Conservation (phyloP, 2,113 vertebrate genomes). For the Cyprinodon tularosa region DNA sequence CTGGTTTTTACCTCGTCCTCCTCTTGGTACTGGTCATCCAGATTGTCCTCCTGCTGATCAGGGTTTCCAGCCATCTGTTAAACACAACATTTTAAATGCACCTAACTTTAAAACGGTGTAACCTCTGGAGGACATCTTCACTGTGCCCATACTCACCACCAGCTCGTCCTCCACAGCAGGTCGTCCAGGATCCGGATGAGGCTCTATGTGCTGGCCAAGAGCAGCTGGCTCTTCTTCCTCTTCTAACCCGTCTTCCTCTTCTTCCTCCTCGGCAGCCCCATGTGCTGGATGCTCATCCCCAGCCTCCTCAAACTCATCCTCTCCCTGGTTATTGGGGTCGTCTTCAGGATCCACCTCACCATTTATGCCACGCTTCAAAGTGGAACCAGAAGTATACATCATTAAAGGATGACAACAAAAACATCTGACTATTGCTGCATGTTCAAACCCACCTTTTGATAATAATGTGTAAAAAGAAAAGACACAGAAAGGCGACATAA, state of each 20-base stretch:
- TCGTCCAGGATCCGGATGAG: conserved; percentile 71
- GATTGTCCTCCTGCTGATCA: conserved; percentile 94
- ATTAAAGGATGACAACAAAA: not conserved
- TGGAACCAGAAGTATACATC: not conserved
- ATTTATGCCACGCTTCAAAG: conserved; percentile 76
- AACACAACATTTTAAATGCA: not conserved
- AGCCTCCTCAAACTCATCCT: conserved; percentile 97
- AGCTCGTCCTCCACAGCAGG: conserved; percentile 87
- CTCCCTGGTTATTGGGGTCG: conserved; percentile 98
- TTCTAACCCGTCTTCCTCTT: conserved; percentile 71
- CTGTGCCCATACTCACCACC: conserved; percentile 80
- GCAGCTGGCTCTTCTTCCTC: conserved; percentile 63
- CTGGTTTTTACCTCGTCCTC: conserved; percentile 88
- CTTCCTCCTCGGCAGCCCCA: conserved; percentile 75
- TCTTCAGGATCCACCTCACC: conserved; percentile 92
- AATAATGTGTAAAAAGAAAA: not conserved
- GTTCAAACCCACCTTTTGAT: not conserved
- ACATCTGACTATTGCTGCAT: not conserved
- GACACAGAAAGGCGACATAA: not conserved
- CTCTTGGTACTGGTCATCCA: conserved; percentile 97
- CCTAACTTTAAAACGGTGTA: not conserved
- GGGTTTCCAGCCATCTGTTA: conserved; percentile 94
- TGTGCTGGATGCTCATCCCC: conserved; percentile 87
- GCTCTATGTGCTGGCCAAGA: conserved; percentile 43
- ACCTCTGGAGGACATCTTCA: not conserved